These are phyloP conservation scores for Brachypalpus laphriformis DNA, from an alignment of 2,888 invertebrate genomes.

Conservation along the genomic window DNA sequence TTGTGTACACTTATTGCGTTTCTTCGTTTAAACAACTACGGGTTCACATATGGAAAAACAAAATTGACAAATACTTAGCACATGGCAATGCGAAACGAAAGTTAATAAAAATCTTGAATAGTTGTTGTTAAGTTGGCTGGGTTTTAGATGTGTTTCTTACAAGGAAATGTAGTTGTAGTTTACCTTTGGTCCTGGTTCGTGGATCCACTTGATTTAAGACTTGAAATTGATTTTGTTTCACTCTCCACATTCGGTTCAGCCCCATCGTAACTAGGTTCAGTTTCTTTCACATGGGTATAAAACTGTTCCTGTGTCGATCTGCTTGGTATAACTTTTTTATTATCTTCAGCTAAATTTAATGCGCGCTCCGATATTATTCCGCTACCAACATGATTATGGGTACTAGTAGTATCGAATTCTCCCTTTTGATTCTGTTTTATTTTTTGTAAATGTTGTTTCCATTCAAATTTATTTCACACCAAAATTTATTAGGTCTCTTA, in stretches of 20 bases:
- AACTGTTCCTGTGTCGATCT: conserved; percentile 43
- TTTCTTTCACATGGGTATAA: conserved; percentile 84
- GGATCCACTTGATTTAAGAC: conserved; percentile 90
- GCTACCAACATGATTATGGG: conserved; percentile 76
- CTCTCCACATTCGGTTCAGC: conserved; percentile 96
- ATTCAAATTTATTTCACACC: conserved; percentile 48
- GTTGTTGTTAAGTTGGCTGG: neutral
- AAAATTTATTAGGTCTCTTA: conserved; percentile 75
- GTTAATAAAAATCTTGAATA: neutral
- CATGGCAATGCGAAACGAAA: conserved; percentile 47
- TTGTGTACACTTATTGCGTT: neutral
- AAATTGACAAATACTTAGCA: conserved; percentile 35
- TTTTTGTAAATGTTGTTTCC: conserved; percentile 45
- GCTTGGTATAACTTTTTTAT: conserved; percentile 34
- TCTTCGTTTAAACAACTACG: neutral
- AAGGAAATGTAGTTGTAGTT: conserved; percentile 69
- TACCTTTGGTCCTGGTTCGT: conserved; percentile 91
- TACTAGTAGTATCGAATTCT: conserved; percentile 76
- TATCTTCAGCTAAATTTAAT: conserved; percentile 51
- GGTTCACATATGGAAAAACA: conserved; percentile 4
- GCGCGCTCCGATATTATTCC: conserved; percentile 56
- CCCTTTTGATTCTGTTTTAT: conserved; percentile 79
- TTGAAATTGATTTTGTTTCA: conserved; percentile 94
- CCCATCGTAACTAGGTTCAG: conserved; percentile 92
- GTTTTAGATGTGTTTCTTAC: conserved; percentile 21